phyloP scores from a whole-genome alignment of 23 tunicate species.

The Diplosoma virens region DNA sequence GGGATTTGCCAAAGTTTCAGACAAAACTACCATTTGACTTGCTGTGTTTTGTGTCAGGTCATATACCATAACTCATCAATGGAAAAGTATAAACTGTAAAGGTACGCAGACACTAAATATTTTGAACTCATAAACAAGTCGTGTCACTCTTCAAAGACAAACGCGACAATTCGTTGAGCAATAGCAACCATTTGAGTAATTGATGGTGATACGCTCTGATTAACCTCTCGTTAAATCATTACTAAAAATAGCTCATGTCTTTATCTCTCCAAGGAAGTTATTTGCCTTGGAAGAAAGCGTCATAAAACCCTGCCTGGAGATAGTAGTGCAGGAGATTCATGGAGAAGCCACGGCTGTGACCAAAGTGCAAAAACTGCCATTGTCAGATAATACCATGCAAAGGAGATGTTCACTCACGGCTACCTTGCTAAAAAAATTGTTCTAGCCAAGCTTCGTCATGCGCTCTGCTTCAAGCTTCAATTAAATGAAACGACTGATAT shows the following conservation, averaged over 20 bases:
- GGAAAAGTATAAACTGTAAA: constrained; percentile 34
- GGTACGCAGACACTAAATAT: constrained; percentile 55
- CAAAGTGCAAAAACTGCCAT: constrained; percentile 46
- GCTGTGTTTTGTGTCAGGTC: constrained; percentile 46
- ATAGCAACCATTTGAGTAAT: constrained; percentile 37
- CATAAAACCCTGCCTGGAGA: constrained; percentile 53
- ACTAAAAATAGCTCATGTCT: constrained; percentile 44
- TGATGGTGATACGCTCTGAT: constrained; percentile 28
- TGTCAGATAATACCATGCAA: constrained; percentile 50
- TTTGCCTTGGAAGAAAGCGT: constrained; percentile 54
- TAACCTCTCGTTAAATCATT: constrained; percentile 44
- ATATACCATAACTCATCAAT: constrained; percentile 49
- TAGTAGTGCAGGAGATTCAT: constrained; percentile 45
- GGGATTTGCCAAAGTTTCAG: constrained; percentile 24
- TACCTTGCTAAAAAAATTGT: constrained; percentile 32
- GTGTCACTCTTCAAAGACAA: constrained; percentile 44
- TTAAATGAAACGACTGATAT: constrained; percentile 70
- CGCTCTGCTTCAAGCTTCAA: constrained; percentile 51
- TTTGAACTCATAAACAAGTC: constrained; percentile 54
- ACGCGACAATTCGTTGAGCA: constrained; percentile 47
- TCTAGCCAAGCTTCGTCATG: constrained; percentile 43
- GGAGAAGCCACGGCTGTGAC: constrained; percentile 55
- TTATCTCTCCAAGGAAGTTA: constrained; percentile 54
- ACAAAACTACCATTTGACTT: constrained; percentile 41
- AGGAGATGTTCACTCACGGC: constrained; percentile 37